Percentiles rank a stretch among this genome's conserved stretches.
Evolutionary conservation across 1,140 invertebrate species (phyloP).

Genomic region (Xylocopa sonorina): DNA sequence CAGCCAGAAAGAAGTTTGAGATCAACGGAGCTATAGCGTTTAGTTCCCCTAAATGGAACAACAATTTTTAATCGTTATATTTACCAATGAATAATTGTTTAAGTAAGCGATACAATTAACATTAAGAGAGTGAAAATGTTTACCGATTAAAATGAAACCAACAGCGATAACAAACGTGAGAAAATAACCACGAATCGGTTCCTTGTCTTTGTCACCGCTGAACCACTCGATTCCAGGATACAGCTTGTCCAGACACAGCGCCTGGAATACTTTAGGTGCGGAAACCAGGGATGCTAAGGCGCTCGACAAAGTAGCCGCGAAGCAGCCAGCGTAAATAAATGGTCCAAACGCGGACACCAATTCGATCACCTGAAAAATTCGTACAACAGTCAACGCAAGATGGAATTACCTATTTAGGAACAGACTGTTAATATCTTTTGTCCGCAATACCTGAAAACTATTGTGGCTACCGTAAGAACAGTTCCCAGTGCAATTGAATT

Average conservation of each 20-base stretch:
- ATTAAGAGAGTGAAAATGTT: constrained; percentile 48
- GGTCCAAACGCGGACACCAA: constrained; percentile 94
- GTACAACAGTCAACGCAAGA: neutral
- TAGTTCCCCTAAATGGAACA: constrained; percentile 86
- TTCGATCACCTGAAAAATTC: constrained; percentile 90
- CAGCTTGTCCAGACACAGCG: constrained; percentile 96
- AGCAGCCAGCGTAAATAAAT: constrained; percentile 97
- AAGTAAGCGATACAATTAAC: neutral
- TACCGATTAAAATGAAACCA: constrained; percentile 94
- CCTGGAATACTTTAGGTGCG: constrained; percentile 97
- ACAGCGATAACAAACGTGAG: constrained; percentile 95
- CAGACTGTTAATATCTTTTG: neutral
- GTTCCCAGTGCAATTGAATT: constrained; percentile 74
- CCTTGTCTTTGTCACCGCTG: constrained; percentile 95
- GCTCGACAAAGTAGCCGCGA: constrained; percentile 97
- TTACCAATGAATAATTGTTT: neutral
- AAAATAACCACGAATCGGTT: constrained; percentile 95
- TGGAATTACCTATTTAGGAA: neutral
- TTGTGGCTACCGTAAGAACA: constrained; percentile 92
- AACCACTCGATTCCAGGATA: constrained; percentile 97
- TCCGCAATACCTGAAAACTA: constrained; percentile 87
- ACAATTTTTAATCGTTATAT: neutral
- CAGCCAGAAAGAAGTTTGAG: constrained; percentile 98
- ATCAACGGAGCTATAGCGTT: constrained; percentile 98
- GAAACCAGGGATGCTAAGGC: constrained; percentile 97